Conservation (phyloP, 2,888 invertebrate species). For the Schrankia costaestrigalis region DNA sequence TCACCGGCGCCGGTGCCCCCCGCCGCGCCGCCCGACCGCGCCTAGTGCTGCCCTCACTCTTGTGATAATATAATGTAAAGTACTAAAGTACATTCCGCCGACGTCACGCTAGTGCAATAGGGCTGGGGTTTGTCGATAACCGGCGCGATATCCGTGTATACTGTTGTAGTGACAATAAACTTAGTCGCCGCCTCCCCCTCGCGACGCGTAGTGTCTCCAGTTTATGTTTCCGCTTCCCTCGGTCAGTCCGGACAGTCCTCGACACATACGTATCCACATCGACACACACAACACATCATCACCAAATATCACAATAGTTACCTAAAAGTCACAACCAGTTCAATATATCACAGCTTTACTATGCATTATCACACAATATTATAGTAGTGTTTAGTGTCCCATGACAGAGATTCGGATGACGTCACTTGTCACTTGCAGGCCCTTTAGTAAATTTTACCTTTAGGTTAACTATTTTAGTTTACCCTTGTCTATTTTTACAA, state of each 20-base stretch:
- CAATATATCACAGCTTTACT: constrained; percentile 77
- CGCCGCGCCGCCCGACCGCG: constrained; percentile 32
- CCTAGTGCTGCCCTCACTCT: constrained; percentile 50
- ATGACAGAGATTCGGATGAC: constrained; percentile 34
- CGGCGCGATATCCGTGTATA: constrained; percentile 44
- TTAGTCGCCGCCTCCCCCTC: constrained; percentile 52
- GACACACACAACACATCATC: constrained; percentile 47
- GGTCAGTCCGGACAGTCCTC: constrained; percentile 31
- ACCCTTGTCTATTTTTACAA: not conserved
- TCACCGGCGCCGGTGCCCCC: constrained; percentile 34
- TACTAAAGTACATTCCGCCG: constrained; percentile 74
- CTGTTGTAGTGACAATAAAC: constrained; percentile 70
- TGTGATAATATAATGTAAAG: constrained; percentile 74
- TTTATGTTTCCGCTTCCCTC: constrained; percentile 39
- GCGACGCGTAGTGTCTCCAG: constrained; percentile 25
- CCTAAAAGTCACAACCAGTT: constrained; percentile 76
- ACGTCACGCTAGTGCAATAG: constrained; percentile 28
- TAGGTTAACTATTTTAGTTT: no score
- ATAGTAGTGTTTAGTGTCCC: constrained; percentile 45
- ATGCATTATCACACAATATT: constrained; percentile 73
- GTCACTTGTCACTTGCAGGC: constrained; percentile 39
- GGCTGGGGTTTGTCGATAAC: constrained; percentile 28
- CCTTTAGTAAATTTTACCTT: no score
- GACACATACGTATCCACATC: constrained; percentile 34
- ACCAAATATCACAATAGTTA: constrained; percentile 81